Percentiles rank a stretch among this genome's conserved stretches.
Conservation (phyloP, 2,797 vertebrate genomes). For the Ispidina lecontei region DNA sequence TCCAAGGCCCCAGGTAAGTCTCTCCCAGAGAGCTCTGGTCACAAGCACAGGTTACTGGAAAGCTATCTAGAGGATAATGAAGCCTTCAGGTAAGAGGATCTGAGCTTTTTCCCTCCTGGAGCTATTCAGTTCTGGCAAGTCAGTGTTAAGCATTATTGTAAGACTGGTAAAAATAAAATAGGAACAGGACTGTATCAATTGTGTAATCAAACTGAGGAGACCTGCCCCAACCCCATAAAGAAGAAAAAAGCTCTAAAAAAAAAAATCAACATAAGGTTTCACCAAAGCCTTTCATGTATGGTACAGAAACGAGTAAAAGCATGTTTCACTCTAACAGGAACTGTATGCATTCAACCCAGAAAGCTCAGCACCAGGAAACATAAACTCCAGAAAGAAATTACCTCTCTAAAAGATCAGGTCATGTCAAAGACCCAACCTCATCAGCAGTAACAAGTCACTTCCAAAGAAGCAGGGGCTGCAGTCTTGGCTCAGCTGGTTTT, state of each 20-base stretch:
- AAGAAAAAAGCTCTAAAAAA: not conserved
- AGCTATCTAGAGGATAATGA: not conserved
- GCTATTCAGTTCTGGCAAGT: not conserved
- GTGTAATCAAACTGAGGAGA: not conserved
- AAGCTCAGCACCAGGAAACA: not conserved
- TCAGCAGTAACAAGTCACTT: not conserved
- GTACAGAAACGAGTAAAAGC: not conserved
- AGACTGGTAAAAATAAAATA: not conserved
- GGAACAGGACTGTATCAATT: not conserved
- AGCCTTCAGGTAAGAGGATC: not conserved
- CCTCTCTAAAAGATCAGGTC: not conserved
- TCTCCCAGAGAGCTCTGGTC: not conserved
- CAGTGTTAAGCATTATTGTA: not conserved
- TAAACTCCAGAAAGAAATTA: not conserved
- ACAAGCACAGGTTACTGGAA: not conserved
- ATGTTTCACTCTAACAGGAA: not conserved
- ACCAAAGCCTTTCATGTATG: not conserved
- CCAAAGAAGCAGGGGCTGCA: not conserved
- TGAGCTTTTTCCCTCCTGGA: not conserved
- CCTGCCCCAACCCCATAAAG: not conserved
- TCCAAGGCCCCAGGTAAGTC: not conserved
- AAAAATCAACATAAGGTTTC: not conserved
- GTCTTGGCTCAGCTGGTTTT: not conserved
- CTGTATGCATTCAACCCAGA: not conserved
- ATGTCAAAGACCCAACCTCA: not conserved